phyloP scores from a whole-genome alignment of 2,888 invertebrate species.

The Nasonia oneida region DNA sequence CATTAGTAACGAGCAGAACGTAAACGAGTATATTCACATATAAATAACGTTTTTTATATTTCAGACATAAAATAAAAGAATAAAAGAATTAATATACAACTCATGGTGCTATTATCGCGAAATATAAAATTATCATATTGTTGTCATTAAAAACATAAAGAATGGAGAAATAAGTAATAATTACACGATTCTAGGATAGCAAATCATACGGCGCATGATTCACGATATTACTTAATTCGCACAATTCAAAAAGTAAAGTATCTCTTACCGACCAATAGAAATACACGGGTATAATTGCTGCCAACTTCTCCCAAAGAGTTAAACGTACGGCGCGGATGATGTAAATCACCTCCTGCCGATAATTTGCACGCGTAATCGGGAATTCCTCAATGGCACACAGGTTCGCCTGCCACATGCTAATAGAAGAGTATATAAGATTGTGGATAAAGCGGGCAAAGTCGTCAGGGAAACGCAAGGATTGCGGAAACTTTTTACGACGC shows the following conservation, averaged over 20 bases:
- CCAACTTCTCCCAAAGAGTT: not conserved
- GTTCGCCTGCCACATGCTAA: slow-evolving; percentile 28
- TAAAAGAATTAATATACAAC: no score
- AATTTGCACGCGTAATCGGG: not conserved
- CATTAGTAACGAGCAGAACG: no score
- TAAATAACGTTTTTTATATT: no score
- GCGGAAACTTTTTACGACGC: slow-evolving; percentile 51
- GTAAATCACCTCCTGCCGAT: not conserved
- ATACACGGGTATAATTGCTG: not conserved
- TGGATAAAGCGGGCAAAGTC: not conserved
- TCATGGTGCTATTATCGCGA: no score
- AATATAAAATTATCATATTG: no score
- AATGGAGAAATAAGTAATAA: no score
- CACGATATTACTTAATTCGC: not conserved
- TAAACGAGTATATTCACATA: no score
- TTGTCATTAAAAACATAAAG: no score
- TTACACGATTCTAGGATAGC: not conserved
- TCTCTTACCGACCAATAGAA: not conserved
- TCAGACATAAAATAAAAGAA: no score
- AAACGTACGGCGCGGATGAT: not conserved
- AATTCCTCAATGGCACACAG: not conserved
- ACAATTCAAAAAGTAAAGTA: not conserved
- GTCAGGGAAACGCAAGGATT: slow-evolving; percentile 33
- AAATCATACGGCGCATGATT: not conserved
- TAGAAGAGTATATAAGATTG: slow-evolving; percentile 18